Evolutionary conservation across 2,888 invertebrate species (phyloP).

Genomic region (Chymomyza procnemis): DNA sequence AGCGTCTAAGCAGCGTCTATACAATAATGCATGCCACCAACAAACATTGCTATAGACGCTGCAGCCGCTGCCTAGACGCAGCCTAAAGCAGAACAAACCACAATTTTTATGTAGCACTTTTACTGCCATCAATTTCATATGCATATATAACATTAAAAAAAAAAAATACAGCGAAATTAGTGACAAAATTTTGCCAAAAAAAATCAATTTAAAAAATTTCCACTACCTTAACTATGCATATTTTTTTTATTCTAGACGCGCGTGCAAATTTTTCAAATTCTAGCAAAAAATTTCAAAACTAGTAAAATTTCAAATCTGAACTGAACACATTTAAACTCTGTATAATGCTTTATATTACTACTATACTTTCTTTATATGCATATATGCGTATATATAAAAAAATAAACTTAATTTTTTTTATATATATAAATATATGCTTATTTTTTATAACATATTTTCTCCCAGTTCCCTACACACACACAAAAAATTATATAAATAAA

Average conservation of each 20-base stretch:
- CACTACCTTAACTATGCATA: background rate
- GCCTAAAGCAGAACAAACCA: background rate
- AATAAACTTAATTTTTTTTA: background rate
- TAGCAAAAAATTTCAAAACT: background rate
- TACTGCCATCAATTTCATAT: background rate
- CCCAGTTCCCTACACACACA: constrained; percentile 12
- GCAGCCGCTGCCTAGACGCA: background rate
- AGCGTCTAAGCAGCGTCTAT: background rate
- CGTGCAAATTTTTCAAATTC: background rate
- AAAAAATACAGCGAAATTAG: background rate
- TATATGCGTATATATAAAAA: constrained; percentile 6
- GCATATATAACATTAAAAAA: background rate
- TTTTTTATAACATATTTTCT: background rate
- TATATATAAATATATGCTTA: constrained; percentile 21
- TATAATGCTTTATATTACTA: background rate
- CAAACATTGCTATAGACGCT: background rate
- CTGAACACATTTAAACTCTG: constrained; percentile 26
- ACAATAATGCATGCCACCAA: background rate
- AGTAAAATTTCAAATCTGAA: constrained; percentile 10
- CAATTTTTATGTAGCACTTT: background rate
- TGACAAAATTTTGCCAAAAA: background rate
- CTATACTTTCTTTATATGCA: constrained; percentile 3
- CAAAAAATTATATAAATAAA: constrained; percentile 19
- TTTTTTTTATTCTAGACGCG: background rate
- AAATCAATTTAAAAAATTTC: background rate